Base-by-base conservation (phyloP, 1,140 invertebrate species). In the Cheumatopsyche charites region DNA sequence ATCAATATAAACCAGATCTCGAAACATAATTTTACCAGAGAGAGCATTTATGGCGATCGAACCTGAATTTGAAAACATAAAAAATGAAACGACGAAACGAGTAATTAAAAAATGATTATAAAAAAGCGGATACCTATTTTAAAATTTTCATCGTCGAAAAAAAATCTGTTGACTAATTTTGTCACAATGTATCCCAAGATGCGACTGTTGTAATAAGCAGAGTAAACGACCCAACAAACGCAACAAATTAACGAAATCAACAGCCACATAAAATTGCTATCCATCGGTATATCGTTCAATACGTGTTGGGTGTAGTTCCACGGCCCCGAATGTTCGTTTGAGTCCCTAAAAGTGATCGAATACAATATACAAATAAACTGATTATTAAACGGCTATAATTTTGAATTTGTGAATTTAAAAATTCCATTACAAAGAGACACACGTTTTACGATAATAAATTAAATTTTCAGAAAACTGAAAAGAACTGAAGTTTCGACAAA, bases 11-110 rank as follows among this genome's bases (percentile, higher is more conserved):
- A 95, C 91, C 78, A 99, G 89, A 86, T 98, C 95, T 75, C 96
- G 87, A 84, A 99, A 98, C 97, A 99, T 99, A 45, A 99, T 93
- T 86, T 99, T 99, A 1, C 98, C 98, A 74, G 96, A 95, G 73
- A 99, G 85, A 25, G 95, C 93, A 83, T 96, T 96, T 42, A 98
- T 84, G 1, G 95, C 96, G 77, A 99, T 91, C 13, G 97, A 98
- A 72, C 96, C 96, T 94, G 86, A 77, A 75, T 75, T 70, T 36
- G 75, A 45, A 36, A 36, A 4, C 9, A 9, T 36, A 36, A 36
- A 4, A 36, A 36, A 36, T 36, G 3, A 36, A 36, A 36, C 29
- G 3, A 36, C 3, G 3, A 36, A 4, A 21, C 71, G 47, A 41
- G 47, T 4, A 1, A 66, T 62, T 63, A 73, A 70, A 67, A 75